These are phyloP conservation scores for Acholoe squamosa DNA, from an alignment of 2,888 invertebrate species.

Conservation along the genomic window DNA sequence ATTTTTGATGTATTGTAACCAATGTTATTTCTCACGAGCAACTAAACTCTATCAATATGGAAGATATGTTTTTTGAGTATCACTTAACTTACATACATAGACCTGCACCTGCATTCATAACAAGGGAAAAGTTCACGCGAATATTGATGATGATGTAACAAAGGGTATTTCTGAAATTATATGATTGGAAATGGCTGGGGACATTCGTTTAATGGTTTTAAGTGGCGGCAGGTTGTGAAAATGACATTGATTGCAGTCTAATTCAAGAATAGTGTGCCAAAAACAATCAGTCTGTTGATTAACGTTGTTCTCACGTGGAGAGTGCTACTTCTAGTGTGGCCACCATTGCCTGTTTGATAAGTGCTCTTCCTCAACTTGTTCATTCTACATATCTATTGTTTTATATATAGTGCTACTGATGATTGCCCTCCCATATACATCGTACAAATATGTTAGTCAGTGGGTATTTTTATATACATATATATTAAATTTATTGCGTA, in stretches of 20 bases:
- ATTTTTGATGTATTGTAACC: background rate
- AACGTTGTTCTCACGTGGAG: background rate
- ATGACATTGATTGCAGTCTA: constrained; percentile 1
- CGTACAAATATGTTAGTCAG: background rate
- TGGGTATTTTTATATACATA: constrained; percentile 47
- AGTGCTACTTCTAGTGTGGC: background rate
- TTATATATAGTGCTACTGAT: constrained; percentile 39
- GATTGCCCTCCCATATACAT: constrained; percentile 32
- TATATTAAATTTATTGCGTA: constrained; percentile 13
- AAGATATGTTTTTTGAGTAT: background rate
- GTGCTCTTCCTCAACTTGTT: constrained; percentile 49
- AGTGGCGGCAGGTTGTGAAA: background rate
- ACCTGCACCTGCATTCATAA: background rate
- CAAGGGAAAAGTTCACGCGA: background rate
- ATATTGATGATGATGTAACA: no score
- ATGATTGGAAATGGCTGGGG: background rate
- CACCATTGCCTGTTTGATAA: constrained; percentile 5
- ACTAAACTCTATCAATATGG: background rate
- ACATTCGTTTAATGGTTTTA: background rate
- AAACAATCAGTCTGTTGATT: background rate
- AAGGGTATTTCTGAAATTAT: background rate
- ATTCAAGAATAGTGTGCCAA: background rate
- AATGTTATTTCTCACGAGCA: constrained; percentile 1
- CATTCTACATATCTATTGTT: constrained; percentile 50
- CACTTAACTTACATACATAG: background rate